Conservation (phyloP, 2,888 invertebrate genomes). For the Phasia obesa region DNA sequence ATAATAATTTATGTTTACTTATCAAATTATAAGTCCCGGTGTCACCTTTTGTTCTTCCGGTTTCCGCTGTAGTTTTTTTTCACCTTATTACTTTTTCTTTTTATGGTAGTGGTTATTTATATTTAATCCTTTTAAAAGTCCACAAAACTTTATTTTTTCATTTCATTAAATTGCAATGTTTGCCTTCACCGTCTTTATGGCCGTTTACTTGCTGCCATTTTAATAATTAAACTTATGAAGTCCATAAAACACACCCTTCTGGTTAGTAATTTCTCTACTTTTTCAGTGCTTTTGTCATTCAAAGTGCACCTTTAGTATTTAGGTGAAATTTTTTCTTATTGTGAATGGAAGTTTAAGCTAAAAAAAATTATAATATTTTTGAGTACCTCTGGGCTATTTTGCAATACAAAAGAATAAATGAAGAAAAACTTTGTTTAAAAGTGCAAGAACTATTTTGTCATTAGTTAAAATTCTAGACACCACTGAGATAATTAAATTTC, state of each 20-base stretch:
- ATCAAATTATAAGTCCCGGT: conserved; percentile 74
- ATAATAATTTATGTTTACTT: conserved; percentile 62
- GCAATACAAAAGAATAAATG: conserved; percentile 28
- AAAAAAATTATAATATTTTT: conserved; percentile 48
- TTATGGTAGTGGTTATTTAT: conserved; percentile 34
- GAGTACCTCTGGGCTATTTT: conserved; percentile 55
- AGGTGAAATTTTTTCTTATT: conserved; percentile 24
- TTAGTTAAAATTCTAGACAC: conserved; percentile 62
- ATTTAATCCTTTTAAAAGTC: conserved; percentile 60
- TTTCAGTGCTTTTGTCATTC: conserved; percentile 52
- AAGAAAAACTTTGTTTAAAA: conserved; percentile 49
- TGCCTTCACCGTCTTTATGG: conserved; percentile 4
- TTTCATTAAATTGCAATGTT: conserved; percentile 30
- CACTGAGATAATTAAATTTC: conserved; percentile 63
- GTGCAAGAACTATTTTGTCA: conserved; percentile 54
- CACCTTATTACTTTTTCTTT: conserved; percentile 44
- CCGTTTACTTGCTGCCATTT: conserved; percentile 44
- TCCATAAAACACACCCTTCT: conserved; percentile 51
- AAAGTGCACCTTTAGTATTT: conserved; percentile 57
- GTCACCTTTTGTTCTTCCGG: conserved; percentile 77
- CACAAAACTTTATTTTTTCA: conserved; percentile 49
- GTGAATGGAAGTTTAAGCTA: conserved; percentile 36
- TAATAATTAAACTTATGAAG: conserved; percentile 66
- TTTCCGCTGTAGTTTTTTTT: conserved; percentile 66
- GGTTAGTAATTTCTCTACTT: conserved; percentile 41